Base-by-base conservation (phyloP, 1,140 invertebrate species). In the Ericerus pela region DNA sequence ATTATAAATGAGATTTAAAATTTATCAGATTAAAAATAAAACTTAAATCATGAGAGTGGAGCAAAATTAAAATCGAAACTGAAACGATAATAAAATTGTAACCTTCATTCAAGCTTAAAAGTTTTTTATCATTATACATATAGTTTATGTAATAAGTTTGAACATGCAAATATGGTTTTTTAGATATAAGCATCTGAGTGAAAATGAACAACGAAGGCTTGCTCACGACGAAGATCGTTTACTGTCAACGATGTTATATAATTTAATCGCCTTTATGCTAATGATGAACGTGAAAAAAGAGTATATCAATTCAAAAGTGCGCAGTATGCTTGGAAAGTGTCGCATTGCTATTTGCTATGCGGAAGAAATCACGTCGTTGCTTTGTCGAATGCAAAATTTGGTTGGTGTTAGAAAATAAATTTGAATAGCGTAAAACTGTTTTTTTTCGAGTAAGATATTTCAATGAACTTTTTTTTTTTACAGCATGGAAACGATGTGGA, bases 201-300 rank as follows among this genome's bases (percentile, higher is more conserved):
- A 95, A 47, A 88, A 85, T 6, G 96, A 99, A 66, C 78, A 88
- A 30, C 96, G 97, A 71, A 76, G 95, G 3, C 70, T 99, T 24
- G 96, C 99, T 66, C 90, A 98, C 59, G 96, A 99, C 67, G 96
- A 99, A 68, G 96, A 99, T 69, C 76, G 93, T 59, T 71, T 99
- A 10, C 72, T 99, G 52, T 91, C 94, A 10, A 95, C 90, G 1
- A 83, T 97, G 72, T 72, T 99, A 14, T 97, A 96, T 68, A 99
- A 99, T 72, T 73, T 98, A 58, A 92, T 91, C 1, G 91, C 91
- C 8, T 95, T 96, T 60, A 83, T 99, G 77, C 82, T 99, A 1
- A 92, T 99, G 86, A 74, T 96, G 58, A 85, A 85, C 62, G 85
- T 93, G 0, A 80, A 84, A 33, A 85, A 93, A 62, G 77, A 79